Evolutionary conservation across 1,140 invertebrate species (phyloP).

Genomic region (Antheraea mylitta): DNA sequence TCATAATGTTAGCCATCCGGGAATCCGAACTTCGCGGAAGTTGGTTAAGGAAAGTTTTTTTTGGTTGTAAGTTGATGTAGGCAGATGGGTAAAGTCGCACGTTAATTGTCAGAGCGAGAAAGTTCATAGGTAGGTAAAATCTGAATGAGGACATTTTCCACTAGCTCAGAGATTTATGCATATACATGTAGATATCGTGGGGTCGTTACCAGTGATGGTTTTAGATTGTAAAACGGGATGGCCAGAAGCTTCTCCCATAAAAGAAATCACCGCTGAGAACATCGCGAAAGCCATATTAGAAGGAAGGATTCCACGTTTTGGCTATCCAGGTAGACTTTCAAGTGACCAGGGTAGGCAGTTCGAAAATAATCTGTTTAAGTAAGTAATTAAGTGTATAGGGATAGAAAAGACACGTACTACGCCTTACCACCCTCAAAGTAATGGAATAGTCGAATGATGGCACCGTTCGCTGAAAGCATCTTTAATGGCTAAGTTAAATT

Average conservation of each 20-base stretch:
- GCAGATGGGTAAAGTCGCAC: slow-evolving; percentile 37
- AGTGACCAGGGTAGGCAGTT: slow-evolving; percentile 21
- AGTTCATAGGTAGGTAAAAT: slow-evolving; percentile 16
- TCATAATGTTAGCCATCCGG: slow-evolving; percentile 9
- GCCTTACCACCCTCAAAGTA: slow-evolving; percentile 5
- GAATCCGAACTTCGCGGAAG: background rate
- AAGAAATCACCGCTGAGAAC: slow-evolving; percentile 13
- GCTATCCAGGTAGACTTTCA: background rate
- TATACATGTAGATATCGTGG: slow-evolving; percentile 32
- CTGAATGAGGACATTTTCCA: slow-evolving; percentile 15
- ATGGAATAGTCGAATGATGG: slow-evolving; percentile 6
- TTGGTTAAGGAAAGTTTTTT: slow-evolving; percentile 12
- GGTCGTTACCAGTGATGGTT: slow-evolving; percentile 49
- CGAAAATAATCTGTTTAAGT: slow-evolving; percentile 8
- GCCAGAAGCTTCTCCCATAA: slow-evolving; percentile 12
- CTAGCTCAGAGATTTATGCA: slow-evolving; percentile 52
- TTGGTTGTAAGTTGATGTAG: slow-evolving; percentile 52
- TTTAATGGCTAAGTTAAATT: background rate
- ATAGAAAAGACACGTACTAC: slow-evolving; percentile 4
- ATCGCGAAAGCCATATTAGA: slow-evolving; percentile 16
- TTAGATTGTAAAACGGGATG: slow-evolving; percentile 12
- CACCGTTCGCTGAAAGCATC: background rate
- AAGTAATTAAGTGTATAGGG: background rate
- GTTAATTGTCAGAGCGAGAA: slow-evolving; percentile 33
- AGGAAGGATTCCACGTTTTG: slow-evolving; percentile 13